Evolutionary conservation across 2,888 invertebrate species (phyloP).

Genomic region (Drosophila rellima): DNA sequence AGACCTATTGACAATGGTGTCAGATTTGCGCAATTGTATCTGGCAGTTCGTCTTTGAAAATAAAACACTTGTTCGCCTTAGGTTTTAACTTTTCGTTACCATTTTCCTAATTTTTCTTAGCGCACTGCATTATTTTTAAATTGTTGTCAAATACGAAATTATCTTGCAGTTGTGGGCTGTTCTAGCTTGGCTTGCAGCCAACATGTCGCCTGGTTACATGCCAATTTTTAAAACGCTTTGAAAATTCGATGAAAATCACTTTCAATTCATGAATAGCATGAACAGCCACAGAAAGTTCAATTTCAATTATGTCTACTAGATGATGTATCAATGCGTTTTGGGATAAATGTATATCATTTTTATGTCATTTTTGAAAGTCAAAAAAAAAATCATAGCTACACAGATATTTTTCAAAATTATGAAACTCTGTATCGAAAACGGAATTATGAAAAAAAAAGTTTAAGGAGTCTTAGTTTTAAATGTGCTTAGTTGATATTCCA

Average conservation of each 20-base stretch:
- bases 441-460: background rate
- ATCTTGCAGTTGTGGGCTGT: constrained; percentile 43
- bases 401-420: background rate
- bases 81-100: constrained; percentile 35
- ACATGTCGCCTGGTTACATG: constrained; percentile 64
- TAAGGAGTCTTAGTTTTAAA: background rate
- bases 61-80: constrained; percentile 21
- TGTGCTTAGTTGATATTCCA: background rate
- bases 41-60: constrained; percentile 10
- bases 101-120: constrained; percentile 28
- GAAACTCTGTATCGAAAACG: background rate
- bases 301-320: constrained; percentile 71
- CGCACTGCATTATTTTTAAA: constrained; percentile 55
- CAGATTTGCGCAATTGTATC: constrained; percentile 12
- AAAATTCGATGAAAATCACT: constrained; percentile 60
- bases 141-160: constrained; percentile 43
- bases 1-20: constrained; percentile 13
- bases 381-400: background rate
- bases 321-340: constrained; percentile 59
- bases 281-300: constrained; percentile 49
- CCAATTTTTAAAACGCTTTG: constrained; percentile 63
- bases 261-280: constrained; percentile 54
- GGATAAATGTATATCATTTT: constrained; percentile 5
- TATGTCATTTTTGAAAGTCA: constrained; percentile 12
- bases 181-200: constrained; percentile 61